Base-by-base conservation (phyloP, 2,888 invertebrate genomes). In the Leptinotarsa haldemani region DNA sequence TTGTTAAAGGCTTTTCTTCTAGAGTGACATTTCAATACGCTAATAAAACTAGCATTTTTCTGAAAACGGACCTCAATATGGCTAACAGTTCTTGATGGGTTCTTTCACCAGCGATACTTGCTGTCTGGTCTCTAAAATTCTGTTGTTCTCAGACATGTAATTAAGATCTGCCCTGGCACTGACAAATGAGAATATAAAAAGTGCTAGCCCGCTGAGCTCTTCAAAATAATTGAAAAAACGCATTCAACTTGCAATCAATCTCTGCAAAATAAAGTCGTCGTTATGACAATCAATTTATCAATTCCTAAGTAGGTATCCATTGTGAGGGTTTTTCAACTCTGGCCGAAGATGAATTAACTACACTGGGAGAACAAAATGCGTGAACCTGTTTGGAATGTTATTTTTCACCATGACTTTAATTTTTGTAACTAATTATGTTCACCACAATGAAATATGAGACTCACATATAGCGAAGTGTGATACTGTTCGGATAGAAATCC, bases 171-270 rank as follows among this genome's bases (percentile, higher is more conserved):
- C 69, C 58, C 50, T 9, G 50, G 46, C 68, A 69, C 53, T 74
- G 74, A 74, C 74, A 74, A 74, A 74, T 74, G 71, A 69, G 58
- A 56, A 58, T 74, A 64, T 69, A 71, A 74, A 70, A 74, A 71
- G 53, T 56, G 48, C 52, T 48, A 47, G 65, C 68, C 74, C 61
- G 71, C 74, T 69, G 71, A 30, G 69, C 58, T 65, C 69, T 65
- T 67, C 67, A 64, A 30, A 50, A 68, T 53, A 71, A 63, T 71
- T 63, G 52, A 69, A 71, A 71, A 74, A 66, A 65, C 22, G 48
- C 65, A 20, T 64, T 48, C 65, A 30, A 50, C 68, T 71, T 48
- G 67, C 74, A 52, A 71, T 71, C 71, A 70, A 71, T 71, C 74
- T 74, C 69, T 69, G 71, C 67, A 61, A 74, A 50, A 74, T 74